Evolutionary conservation across 2,113 vertebrate genomes (phyloP).

Genomic region (Antigone vipio): DNA sequence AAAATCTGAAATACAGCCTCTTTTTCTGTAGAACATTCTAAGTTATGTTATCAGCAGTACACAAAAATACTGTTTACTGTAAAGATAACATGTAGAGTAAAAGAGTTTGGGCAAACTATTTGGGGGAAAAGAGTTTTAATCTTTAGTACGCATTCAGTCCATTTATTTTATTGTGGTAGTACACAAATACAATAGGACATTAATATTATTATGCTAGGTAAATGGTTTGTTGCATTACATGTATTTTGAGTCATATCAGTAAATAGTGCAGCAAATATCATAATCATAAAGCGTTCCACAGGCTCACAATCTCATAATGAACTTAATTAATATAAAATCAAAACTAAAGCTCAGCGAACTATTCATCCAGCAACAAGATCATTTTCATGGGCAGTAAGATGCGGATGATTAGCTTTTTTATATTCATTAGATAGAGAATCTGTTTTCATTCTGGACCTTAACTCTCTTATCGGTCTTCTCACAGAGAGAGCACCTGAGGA

Average conservation of each 20-base stretch:
- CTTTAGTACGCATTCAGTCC: background rate
- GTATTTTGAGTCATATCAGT: background rate
- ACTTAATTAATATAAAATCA: background rate
- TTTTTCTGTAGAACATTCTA: background rate
- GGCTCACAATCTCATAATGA: background rate
- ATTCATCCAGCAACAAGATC: background rate
- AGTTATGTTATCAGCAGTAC: background rate
- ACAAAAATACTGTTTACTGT: background rate
- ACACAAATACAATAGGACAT: background rate
- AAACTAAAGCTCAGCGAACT: background rate
- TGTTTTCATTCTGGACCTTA: background rate
- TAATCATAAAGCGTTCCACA: background rate
- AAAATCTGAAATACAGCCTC: background rate
- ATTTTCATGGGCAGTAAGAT: background rate
- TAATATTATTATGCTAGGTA: background rate
- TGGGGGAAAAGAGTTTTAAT: background rate
- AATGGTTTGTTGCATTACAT: background rate
- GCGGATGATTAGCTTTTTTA: background rate
- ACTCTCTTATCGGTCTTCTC: background rate
- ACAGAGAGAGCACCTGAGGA: background rate
- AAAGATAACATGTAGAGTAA: background rate
- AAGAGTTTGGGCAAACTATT: background rate
- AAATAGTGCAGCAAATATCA: background rate
- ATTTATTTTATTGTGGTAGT: background rate
- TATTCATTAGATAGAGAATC: background rate